Evolutionary conservation across 2,888 invertebrate genomes (phyloP).

Genomic region (Dione juno): DNA sequence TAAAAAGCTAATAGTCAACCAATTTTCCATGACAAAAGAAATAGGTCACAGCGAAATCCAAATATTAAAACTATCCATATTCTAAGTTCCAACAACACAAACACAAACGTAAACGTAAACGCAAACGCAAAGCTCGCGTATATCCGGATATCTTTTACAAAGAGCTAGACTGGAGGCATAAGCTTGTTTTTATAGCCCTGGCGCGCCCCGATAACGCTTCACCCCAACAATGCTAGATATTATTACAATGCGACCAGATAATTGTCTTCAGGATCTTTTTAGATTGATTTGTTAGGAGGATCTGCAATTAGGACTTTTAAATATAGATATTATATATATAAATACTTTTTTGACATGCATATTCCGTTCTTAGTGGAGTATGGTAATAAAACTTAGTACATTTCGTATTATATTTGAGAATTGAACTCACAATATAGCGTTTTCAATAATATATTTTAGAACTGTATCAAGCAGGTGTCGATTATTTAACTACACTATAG

Average conservation of each 20-base stretch:
- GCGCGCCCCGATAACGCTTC: constrained; percentile 70
- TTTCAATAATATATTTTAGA: too few species aligned
- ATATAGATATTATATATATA: background rate
- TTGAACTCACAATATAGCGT: too few species aligned
- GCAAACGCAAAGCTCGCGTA: constrained; percentile 32
- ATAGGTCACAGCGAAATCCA: background rate
- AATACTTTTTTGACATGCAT: background rate
- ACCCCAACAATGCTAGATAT: constrained; percentile 76
- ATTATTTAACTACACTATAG: too few species aligned
- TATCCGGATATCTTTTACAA: constrained; percentile 50
- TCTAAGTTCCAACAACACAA: constrained; percentile 19
- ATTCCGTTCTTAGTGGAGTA: background rate
- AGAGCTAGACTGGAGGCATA: constrained; percentile 77
- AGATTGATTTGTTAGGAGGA: constrained; percentile 62
- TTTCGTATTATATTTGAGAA: too few species aligned
- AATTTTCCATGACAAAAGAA: background rate
- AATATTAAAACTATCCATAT: constrained; percentile 18
- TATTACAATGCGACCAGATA: constrained; percentile 75
- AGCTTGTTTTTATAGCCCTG: constrained; percentile 83
- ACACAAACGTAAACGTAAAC: constrained; percentile 40
- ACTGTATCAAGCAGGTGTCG: too few species aligned
- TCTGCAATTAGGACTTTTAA: constrained; percentile 27
- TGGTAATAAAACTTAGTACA: too few species aligned
- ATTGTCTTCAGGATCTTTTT: constrained; percentile 62
- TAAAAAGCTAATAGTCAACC: background rate